Evolutionary conservation across 2,888 invertebrate genomes (phyloP), one percentile per base, ranked within the genome.

Genomic region (Oscheius sp.): DNA sequence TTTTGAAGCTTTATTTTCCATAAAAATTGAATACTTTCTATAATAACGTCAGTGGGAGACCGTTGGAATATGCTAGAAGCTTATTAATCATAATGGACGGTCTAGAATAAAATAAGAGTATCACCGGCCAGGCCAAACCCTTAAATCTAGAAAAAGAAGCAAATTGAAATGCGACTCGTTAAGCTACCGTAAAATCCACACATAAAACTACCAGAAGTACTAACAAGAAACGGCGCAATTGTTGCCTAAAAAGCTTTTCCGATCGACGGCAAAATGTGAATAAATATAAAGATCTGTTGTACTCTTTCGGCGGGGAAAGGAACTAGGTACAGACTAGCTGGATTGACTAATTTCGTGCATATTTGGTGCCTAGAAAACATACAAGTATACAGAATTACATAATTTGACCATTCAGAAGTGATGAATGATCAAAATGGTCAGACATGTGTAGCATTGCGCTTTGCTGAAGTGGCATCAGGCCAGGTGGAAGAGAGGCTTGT

Each of bases 381-480:
- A 52, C 52, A 52, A 34, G 55, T 55, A 55, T 55, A 55, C 55
- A 55, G 33, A 55, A 25, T 45, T 61, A 61, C 61, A 61, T 61
- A 10, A 61, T 45, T 27, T 61, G 61, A 5, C 45, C 45, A 2
- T 23, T 15, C 17, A 61, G 42, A 42, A 61, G n/a, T 2, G 20
- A 17, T 8, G 25, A 45, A 15, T 45, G 42, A 3, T 42, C 42
- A 17, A 61, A 61, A n/a, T n/a, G n/a, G 20, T 61, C 61, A 17
- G 61, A 27, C 10, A 61, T 23, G 8, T 45, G 42, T 25, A 45
- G 45, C 61, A 61, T 61, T 15, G 45, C 17, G 10, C 23, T 34
- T 8, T 15, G 50, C 4, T n/a, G 29, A 34, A 57, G 12, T n/a
- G 29, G 27, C 17, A 61, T 20, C 39, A 61, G 27, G 23, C 3